Evolutionary conservation across 2,888 invertebrate genomes (phyloP).

Genomic region (Diplazon laetatorius): DNA sequence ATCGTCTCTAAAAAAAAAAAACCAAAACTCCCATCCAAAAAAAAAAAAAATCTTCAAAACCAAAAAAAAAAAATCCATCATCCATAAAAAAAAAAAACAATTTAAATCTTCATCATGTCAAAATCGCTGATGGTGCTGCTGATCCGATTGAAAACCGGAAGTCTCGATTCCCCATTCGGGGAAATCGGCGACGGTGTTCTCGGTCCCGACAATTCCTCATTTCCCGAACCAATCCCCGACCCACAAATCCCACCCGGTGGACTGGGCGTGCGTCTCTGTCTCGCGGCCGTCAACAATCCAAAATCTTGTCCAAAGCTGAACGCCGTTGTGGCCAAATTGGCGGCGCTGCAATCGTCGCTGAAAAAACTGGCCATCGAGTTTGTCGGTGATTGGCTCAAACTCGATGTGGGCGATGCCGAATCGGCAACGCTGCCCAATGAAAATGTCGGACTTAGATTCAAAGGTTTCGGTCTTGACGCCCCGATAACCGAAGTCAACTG

Average conservation of each 20-base stretch:
- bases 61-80: slow-evolving; percentile 2
- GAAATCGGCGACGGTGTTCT: slow-evolving; percentile 78
- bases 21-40: neutral
- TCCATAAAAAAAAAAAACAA: slow-evolving; percentile 40
- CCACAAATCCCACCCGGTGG: slow-evolving; percentile 62
- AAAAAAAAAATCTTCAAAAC: slow-evolving; percentile 69
- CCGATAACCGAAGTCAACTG: slow-evolving; percentile 72
- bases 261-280: slow-evolving; percentile 84
- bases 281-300: slow-evolving; percentile 80
- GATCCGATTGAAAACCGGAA: slow-evolving; percentile 91
- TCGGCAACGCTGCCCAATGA: slow-evolving; percentile 84
- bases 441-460: slow-evolving; percentile 81
- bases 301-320: slow-evolving; percentile 79
- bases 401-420: slow-evolving; percentile 86
- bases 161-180: slow-evolving; percentile 85
- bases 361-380: slow-evolving; percentile 86
- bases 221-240: too few relatives aligned
- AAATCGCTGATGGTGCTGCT: slow-evolving; percentile 83
- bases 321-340: slow-evolving; percentile 77
- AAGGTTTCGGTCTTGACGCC: slow-evolving; percentile 79
- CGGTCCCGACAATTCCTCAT: slow-evolving; percentile 70
- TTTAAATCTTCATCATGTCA: slow-evolving; percentile 78
- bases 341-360: slow-evolving; percentile 83
- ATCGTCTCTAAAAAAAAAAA: neutral
- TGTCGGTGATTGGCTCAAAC: slow-evolving; percentile 86